These are phyloP conservation scores for Egretta garzetta DNA, from an alignment of 2,113 vertebrate species.

Conservation along the genomic window DNA sequence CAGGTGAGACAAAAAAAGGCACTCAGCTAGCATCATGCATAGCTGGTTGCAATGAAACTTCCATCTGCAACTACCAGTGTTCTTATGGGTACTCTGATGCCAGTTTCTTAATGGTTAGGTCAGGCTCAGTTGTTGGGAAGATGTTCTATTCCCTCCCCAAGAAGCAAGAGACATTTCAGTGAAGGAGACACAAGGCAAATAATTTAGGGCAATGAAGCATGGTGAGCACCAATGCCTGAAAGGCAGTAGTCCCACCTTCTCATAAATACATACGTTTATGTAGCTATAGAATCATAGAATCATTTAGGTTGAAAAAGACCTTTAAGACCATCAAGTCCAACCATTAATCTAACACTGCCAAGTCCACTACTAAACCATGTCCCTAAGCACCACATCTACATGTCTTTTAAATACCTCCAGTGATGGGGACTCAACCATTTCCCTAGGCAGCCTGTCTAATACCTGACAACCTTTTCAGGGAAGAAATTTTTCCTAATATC, in stretches of 20 bases:
- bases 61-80: neutral
- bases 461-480: no score
- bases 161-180: neutral
- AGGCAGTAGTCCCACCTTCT: neutral
- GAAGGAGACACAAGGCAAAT: neutral
- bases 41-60: neutral
- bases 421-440: no score
- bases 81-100: neutral
- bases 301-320: no score
- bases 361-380: no score
- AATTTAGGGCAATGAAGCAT: neutral
- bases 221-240: neutral
- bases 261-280: neutral
- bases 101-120: neutral
- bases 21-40: neutral
- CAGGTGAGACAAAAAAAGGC: neutral
- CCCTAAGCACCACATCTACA: no score
- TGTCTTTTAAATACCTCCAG: no score
- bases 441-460: no score
- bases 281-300: neutral
- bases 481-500: no score
- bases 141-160: neutral
- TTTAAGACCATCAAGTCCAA: no score
- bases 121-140: neutral
- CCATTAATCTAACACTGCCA: no score